These are phyloP conservation scores for Bilobella aurantiaca DNA, from an alignment of 1,140 invertebrate species.

Conservation along the genomic window DNA sequence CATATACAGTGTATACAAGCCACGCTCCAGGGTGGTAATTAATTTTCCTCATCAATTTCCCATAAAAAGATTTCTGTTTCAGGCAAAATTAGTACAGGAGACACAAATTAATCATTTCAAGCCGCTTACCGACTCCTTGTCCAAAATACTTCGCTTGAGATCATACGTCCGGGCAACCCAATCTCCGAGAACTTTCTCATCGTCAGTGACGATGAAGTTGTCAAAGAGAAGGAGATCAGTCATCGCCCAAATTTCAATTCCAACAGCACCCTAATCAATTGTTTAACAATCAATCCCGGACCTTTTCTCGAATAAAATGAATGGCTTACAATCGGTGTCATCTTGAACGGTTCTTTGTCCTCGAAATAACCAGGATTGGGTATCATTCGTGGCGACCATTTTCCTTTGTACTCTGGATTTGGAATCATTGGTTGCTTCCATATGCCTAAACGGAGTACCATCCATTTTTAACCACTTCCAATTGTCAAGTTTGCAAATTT, in stretches of 20 bases:
- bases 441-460: slow-evolving; percentile 34
- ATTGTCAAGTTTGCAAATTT: no score
- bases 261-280: slow-evolving; percentile 68
- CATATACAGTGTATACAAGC: slow-evolving; percentile 64
- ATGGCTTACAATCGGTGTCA: slow-evolving; percentile 79
- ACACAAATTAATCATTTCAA: neutral
- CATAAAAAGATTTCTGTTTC: slow-evolving; percentile 56
- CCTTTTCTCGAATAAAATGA: slow-evolving; percentile 1
- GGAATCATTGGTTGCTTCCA: slow-evolving; percentile 83
- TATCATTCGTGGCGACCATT: slow-evolving; percentile 79
- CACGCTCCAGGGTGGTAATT: slow-evolving; percentile 68
- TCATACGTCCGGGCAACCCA: slow-evolving; percentile 78
- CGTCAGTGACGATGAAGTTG: slow-evolving; percentile 86
- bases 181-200: slow-evolving; percentile 60
- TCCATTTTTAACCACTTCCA: neutral
- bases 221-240: slow-evolving; percentile 87
- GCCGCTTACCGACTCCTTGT: slow-evolving; percentile 61
- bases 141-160: slow-evolving; percentile 68
- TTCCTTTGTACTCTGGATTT: slow-evolving; percentile 90
- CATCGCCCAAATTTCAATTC: slow-evolving; percentile 98
- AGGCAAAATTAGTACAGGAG: slow-evolving; percentile 10
- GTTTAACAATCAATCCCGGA: neutral
- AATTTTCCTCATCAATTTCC: slow-evolving; percentile 55
- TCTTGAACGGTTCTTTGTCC: slow-evolving; percentile 78
- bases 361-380: slow-evolving; percentile 87